Percentiles rank a stretch among this genome's conserved stretches.
Evolutionary conservation across 1,140 invertebrate species (phyloP).

Genomic region (Megathymus violae): DNA sequence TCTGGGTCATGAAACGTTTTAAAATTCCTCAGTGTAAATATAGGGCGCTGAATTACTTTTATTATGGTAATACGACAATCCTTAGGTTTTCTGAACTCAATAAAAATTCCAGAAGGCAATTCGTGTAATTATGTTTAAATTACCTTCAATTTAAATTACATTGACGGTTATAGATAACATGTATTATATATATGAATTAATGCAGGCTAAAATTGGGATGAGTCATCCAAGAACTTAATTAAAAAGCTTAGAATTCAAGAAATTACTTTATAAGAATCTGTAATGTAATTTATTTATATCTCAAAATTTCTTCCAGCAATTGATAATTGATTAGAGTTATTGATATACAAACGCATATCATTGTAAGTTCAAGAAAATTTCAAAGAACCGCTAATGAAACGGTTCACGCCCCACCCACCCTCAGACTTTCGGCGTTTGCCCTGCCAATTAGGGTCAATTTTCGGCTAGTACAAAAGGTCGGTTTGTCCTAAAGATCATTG

Average conservation of each 20-base stretch:
- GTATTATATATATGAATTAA: background rate
- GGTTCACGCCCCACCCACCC: slow-evolving; percentile 22
- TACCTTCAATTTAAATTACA: slow-evolving; percentile 4
- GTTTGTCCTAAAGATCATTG: slow-evolving; percentile 76
- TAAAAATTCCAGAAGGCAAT: slow-evolving; percentile 32
- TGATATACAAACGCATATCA: background rate
- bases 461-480: slow-evolving; percentile 74
- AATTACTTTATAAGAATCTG: too few relatives aligned
- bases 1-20: slow-evolving; percentile 38
- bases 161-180: slow-evolving; percentile 6
- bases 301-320: too few relatives aligned
- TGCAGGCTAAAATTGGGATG: background rate
- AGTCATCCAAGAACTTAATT: slow-evolving; percentile 8
- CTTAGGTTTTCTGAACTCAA: slow-evolving; percentile 15
- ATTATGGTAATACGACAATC: slow-evolving; percentile 28
- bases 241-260: too few relatives aligned
- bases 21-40: slow-evolving; percentile 30
- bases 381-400: slow-evolving; percentile 18
- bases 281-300: too few relatives aligned
- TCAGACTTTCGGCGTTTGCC: slow-evolving; percentile 56
- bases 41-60: slow-evolving; percentile 4
- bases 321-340: too few relatives aligned
- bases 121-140: slow-evolving; percentile 12
- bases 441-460: slow-evolving; percentile 75
- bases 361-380: background rate